These are phyloP conservation scores for Notechis scutatus DNA, from an alignment of 2,113 vertebrate species.

Conservation along the genomic window DNA sequence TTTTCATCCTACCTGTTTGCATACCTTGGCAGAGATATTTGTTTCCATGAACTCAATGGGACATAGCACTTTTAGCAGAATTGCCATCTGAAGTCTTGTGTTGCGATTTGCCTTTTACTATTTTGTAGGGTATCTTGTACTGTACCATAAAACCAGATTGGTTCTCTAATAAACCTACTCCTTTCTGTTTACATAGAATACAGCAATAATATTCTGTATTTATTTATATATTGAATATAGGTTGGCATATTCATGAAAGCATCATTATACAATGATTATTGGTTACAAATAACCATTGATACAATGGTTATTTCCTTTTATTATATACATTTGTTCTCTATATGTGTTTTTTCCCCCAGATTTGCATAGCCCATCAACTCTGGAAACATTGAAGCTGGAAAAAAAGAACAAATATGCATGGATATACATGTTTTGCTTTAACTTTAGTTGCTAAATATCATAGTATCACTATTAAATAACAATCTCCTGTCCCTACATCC, in stretches of 20 bases:
- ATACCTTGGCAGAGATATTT: neutral
- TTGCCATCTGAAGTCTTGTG: neutral
- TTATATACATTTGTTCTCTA: neutral
- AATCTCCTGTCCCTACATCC: neutral
- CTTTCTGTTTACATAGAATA: too few relatives aligned
- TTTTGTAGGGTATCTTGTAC: too few relatives aligned
- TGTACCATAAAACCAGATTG: neutral
- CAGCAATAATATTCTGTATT: too few relatives aligned
- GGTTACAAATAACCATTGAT: too few relatives aligned
- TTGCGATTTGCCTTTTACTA: neutral
- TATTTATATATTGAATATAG: neutral
- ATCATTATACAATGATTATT: neutral
- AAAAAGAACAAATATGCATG: neutral
- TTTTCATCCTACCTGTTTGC: neutral
- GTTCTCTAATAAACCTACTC: neutral
- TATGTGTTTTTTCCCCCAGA: too few relatives aligned
- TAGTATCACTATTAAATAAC: neutral
- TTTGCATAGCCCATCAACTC: neutral
- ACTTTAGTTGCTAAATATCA: neutral
- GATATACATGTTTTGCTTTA: neutral
- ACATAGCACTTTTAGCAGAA: neutral
- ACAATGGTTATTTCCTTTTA: neutral
- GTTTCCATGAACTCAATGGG: neutral
- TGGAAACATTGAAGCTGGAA: neutral
- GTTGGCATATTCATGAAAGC: neutral